These are phyloP conservation scores for Varanus komodoensis DNA, from an alignment of 2,113 vertebrate genomes.

Conservation along the genomic window DNA sequence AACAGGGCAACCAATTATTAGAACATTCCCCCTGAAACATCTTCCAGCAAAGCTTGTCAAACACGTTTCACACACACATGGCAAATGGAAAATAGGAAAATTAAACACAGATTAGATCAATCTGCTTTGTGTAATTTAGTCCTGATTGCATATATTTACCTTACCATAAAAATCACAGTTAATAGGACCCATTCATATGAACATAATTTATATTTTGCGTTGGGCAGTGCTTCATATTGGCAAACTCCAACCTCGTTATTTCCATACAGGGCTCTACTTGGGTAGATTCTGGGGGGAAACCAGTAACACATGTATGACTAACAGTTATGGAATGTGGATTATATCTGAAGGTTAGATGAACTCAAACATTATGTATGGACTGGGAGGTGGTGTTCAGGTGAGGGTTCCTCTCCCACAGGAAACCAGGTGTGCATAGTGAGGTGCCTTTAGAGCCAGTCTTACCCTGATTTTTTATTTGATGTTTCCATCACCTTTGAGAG, in stretches of 20 bases:
- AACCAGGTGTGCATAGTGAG: not conserved
- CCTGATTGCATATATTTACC: not conserved
- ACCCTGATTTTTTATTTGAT: too few species aligned
- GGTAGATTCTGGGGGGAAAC: not conserved
- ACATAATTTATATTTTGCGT: not conserved
- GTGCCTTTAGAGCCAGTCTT: too few species aligned
- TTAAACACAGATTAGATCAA: rapidly evolving
- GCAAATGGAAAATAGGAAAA: not conserved
- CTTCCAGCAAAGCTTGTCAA: not conserved
- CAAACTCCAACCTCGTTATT: not conserved
- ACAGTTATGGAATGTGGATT: not conserved
- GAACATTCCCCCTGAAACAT: not conserved
- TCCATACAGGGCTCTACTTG: not conserved
- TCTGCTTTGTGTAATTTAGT: not conserved
- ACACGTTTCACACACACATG: rapidly evolving
- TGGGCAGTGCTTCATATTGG: not conserved
- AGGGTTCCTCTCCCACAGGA: not conserved
- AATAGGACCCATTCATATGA: not conserved
- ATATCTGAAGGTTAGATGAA: not conserved
- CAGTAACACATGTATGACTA: not conserved
- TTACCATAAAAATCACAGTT: not conserved
- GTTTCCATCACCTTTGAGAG: not conserved
- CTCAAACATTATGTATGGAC: not conserved
- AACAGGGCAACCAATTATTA: slow-evolving; percentile 7
- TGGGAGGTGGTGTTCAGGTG: not conserved